Evolutionary conservation across 2,113 vertebrate species (phyloP).

Genomic region (Poeciliopsis prolifica): DNA sequence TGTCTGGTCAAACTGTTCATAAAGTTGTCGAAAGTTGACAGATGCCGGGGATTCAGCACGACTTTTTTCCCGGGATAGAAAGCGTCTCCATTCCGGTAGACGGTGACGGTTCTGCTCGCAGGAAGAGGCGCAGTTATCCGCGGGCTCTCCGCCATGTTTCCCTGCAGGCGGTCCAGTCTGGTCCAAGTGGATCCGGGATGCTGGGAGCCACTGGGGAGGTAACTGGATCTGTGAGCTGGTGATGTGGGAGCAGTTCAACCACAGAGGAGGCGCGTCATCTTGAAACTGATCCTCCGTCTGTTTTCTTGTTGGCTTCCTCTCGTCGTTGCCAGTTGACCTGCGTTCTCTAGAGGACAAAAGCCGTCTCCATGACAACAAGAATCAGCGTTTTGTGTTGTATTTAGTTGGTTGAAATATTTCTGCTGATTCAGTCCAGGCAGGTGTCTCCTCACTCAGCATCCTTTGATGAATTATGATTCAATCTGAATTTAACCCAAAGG

Average conservation of each 20-base stretch:
- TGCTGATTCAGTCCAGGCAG: background rate
- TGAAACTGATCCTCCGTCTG: constrained; percentile 27
- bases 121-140: constrained; percentile 36
- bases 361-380: constrained; percentile 27
- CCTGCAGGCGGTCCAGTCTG: background rate
- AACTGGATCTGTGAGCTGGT: constrained; percentile 47
- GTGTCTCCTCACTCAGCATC: background rate
- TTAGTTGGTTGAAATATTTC: too few relatives aligned
- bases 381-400: background rate
- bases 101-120: constrained; percentile 72
- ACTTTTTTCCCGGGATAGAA: constrained; percentile 76
- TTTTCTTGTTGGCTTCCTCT: background rate
- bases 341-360: background rate
- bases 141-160: constrained; percentile 26
- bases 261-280: constrained; percentile 31
- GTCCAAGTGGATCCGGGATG: background rate
- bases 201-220: constrained; percentile 23
- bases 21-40: constrained; percentile 77
- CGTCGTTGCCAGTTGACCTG: background rate
- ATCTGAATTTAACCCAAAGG: too few relatives aligned
- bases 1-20: constrained; percentile 71
- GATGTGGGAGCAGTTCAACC: constrained; percentile 45
- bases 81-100: constrained; percentile 82
- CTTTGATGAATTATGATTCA: background rate
- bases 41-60: constrained; percentile 71